Base-by-base conservation (phyloP, 2,888 invertebrate genomes). In the Erebia palarica region DNA sequence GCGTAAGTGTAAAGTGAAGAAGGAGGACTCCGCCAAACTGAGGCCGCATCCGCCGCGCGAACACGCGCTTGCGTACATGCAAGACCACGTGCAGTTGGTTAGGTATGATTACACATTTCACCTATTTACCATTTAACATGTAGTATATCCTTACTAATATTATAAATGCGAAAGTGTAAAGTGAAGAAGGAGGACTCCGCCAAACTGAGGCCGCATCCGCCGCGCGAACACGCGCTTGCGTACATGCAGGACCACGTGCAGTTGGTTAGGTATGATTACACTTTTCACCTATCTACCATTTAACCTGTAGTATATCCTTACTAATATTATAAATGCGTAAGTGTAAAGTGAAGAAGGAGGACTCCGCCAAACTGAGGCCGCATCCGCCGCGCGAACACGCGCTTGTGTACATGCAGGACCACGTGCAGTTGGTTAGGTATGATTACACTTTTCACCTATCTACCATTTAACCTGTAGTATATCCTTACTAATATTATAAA, bases 331-430 rank as follows among this genome's bases (percentile, higher is more conserved):
- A n/a, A n/a, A n/a, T n/a, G n/a, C n/a, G n/a, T n/a, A n/a, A n/a
- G n/a, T n/a, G n/a, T n/a, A 98, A 98, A 88, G 96, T 97, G 4
- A 96, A 97, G 84, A 97, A 97, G 82, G 98, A 98, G 75, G 97
- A 97, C 75, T 95, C 96, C 0, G 94, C 96, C 1, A 95, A 96
- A 73, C 94, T 94, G 42, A 91, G 95, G 55, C 87, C 95, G 13
- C 92, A 94, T 69, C 91, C 94, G 73, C 94, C 94, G 1, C 95
- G 94, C 79, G 95, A 95, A 78, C 95, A 94, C 86, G 95, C 93
- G 5, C 88, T 92, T 51, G 95, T 95, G n/a, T 96, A 96, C 87
- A 96, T 96, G 75, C 94, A 95, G 72, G 96, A 96, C 75, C 98
- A 99, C 84, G 95, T 98, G 7, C 96, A 96, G 75, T 94, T 98